These are phyloP conservation scores for Neotragus moschatus DNA, from an alignment of 2,113 vertebrate species.

Conservation along the genomic window DNA sequence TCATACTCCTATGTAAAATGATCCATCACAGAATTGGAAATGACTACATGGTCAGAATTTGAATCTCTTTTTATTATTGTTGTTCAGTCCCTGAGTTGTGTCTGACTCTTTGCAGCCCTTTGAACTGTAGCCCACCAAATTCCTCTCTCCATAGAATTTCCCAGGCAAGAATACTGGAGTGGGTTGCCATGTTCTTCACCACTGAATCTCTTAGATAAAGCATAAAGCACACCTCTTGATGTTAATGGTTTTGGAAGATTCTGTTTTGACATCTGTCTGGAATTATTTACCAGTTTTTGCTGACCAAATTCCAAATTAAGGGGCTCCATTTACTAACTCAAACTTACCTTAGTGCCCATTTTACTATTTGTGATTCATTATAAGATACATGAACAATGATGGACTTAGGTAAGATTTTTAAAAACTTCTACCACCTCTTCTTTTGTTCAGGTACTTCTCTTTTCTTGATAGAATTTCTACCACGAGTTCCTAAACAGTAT, in stretches of 20 bases:
- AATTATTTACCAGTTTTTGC: constrained; percentile 70
- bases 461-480: constrained; percentile 10
- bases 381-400: not conserved
- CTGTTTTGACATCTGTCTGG: constrained; percentile 66
- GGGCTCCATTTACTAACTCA: constrained; percentile 37
- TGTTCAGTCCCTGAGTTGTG: not conserved
- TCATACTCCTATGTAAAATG: constrained; percentile 38
- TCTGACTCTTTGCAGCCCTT: not conserved
- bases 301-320: constrained; percentile 69
- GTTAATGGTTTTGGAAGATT: constrained; percentile 68
- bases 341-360: constrained; percentile 2
- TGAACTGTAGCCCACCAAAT: not conserved
- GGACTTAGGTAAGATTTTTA: not conserved
- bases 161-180: not conserved
- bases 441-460: not conserved
- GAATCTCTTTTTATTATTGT: constrained; percentile 1
- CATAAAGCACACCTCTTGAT: constrained; percentile 67
- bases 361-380: constrained; percentile 5
- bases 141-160: not conserved
- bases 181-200: not conserved
- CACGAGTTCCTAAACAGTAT: not conserved
- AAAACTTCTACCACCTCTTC: not conserved
- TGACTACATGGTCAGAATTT: constrained; percentile 59
- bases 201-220: constrained; percentile 53
- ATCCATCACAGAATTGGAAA: constrained; percentile 57